Evolutionary conservation across 2,888 invertebrate genomes (phyloP), one percentile per base, ranked within the genome.

Genomic region (Polydesmus complanatus): DNA sequence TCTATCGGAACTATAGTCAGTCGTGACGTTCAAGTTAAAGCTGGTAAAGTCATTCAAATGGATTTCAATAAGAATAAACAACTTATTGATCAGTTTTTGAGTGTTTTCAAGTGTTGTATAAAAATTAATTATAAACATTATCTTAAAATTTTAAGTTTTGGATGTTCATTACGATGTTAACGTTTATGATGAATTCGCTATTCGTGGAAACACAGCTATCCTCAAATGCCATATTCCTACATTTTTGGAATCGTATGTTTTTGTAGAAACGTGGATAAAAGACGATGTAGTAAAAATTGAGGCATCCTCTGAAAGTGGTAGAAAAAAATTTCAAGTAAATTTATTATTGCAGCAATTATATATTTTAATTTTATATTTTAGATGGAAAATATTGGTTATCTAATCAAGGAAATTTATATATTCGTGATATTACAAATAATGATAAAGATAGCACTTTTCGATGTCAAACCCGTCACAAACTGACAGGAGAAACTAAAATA

Each of bases 311-410:
- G 60, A 60, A 54, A 37, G 37, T 0, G 60, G 51, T 51, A 8
- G 19, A 22, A n/a, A n/a, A n/a, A n/a, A n/a, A n/a, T n/a, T n/a
- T n/a, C n/a, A n/a, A 14, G 8, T 51, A 14, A 21, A 8, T 22
- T 51, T 11, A 21, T 51, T 51, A 52, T 58, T 26, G 5, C 18
- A 52, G 37, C 26, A 3, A 18, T 23, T 8, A 14, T 27, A 27
- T 8, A 54, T 22, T 3, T 54, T 54, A 5, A 54, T 23, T 54
- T 25, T 22, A 8, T 23, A 22, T 21, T 54, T 21, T n/a, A 60
- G 60, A 60, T 60, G 60, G 60, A 1, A 60, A 60, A 27, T 60
- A 27, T 54, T 60, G 60, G 60, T 25, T 60, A 19, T 60, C 60
- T 2, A 54, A 54, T n/a, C 54, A 21, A 21, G 60, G 60, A 22